These are phyloP conservation scores for Myripristis murdjan DNA, from an alignment of 2,797 vertebrate species.

Conservation along the genomic window DNA sequence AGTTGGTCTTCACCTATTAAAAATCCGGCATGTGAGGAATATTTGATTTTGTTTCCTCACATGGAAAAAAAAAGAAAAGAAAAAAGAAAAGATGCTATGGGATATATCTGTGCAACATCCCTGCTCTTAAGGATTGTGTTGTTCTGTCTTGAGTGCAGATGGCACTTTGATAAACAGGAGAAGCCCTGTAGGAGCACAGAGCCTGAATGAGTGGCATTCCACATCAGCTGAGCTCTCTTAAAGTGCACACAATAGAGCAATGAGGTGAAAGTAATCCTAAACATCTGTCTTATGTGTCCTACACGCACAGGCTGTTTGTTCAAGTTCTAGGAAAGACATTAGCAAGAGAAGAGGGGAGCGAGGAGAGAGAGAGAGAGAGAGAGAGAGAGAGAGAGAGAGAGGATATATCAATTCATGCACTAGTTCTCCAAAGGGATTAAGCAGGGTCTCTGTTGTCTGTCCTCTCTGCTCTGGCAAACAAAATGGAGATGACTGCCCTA, in stretches of 20 bases:
- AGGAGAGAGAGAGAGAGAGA: constrained; percentile 22
- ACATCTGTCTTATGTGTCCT: constrained; percentile 87
- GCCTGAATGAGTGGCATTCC: constrained; percentile 83
- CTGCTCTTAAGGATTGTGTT: constrained; percentile 43
- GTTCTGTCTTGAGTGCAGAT: constrained; percentile 72
- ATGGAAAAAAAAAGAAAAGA: constrained; percentile 1
- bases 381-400: constrained; percentile 19
- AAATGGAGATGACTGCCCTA: constrained; percentile 69
- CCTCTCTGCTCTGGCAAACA: constrained; percentile 68
- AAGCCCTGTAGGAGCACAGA: constrained; percentile 73
- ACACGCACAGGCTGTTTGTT: constrained; percentile 85
- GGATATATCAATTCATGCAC: constrained; percentile 84
- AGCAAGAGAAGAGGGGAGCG: constrained; percentile 50
- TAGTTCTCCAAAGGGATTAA: constrained; percentile 79
- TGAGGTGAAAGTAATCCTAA: constrained; percentile 88
- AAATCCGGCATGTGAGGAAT: background rate
- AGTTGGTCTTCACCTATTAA: constrained; percentile 8
- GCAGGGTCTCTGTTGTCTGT: constrained; percentile 66
- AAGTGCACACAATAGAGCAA: constrained; percentile 86
- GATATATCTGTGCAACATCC: constrained; percentile 29
- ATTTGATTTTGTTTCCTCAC: constrained; percentile 1
- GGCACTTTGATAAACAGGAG: constrained; percentile 79
- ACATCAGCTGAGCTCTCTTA: constrained; percentile 86
- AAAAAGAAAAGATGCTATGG: background rate
- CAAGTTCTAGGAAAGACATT: constrained; percentile 82